Conservation (phyloP, 2,113 vertebrate genomes). For the Tetrao urogallus region DNA sequence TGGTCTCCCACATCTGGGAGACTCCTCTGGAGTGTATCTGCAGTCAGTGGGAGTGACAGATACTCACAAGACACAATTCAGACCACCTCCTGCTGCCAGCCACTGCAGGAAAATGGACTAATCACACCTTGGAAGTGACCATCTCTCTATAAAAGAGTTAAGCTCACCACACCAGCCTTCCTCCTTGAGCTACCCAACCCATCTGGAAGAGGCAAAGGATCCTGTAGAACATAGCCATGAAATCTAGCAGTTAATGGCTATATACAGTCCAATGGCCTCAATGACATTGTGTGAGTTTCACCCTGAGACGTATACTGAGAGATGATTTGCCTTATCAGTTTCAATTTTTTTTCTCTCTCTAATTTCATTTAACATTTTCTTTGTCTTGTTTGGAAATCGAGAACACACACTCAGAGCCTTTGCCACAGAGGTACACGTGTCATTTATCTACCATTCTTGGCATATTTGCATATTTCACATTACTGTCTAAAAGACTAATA, state of each 20-base stretch:
- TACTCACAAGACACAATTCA: background rate
- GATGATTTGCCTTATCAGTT: background rate
- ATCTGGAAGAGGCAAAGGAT: background rate
- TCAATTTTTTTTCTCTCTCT: background rate
- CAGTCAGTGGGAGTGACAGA: background rate
- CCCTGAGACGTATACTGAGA: background rate
- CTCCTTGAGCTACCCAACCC: background rate
- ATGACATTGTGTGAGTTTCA: background rate
- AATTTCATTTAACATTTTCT: background rate
- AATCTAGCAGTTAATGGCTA: background rate
- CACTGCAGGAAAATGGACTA: background rate
- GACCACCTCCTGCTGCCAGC: background rate
- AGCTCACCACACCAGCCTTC: background rate
- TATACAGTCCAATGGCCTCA: background rate
- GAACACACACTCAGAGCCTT: background rate
- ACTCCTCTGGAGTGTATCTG: background rate
- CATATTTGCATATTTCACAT: background rate
- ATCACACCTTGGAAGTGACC: background rate
- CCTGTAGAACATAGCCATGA: background rate
- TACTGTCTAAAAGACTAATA: conserved; percentile 52
- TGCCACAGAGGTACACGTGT: background rate
- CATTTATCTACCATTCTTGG: conserved; percentile 26
- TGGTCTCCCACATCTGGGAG: background rate
- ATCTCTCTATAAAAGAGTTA: background rate
- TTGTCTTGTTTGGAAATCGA: background rate